Conservation (phyloP, 2,888 invertebrate species). For the Drosophila setosimentum region DNA sequence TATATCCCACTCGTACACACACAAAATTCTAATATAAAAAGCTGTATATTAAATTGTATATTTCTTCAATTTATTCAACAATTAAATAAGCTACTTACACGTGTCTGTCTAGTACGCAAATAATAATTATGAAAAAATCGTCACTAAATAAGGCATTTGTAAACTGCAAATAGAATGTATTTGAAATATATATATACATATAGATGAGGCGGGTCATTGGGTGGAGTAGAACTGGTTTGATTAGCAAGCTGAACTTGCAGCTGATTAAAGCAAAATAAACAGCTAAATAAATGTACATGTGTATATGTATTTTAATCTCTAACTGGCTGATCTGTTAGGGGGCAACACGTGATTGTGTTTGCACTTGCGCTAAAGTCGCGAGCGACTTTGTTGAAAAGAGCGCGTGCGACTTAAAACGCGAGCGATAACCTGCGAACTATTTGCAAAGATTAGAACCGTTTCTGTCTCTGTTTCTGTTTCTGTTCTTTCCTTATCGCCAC, state of each 20-base stretch:
- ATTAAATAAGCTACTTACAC: constrained; percentile 4
- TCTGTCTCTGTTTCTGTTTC: background rate
- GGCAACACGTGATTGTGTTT: constrained; percentile 67
- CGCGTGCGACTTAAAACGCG: constrained; percentile 55
- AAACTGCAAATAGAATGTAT: background rate
- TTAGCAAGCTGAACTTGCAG: constrained; percentile 12
- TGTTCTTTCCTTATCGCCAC: constrained; percentile 22
- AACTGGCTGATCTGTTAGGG: constrained; percentile 5
- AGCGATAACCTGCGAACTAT: constrained; percentile 40
- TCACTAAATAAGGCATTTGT: background rate
- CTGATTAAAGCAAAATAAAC: constrained; percentile 14
- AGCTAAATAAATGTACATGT: background rate
- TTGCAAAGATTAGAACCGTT: constrained; percentile 26
- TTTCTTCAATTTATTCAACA: background rate
- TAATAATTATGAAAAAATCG: background rate
- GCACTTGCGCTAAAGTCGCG: constrained; percentile 46
- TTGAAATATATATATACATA: background rate
- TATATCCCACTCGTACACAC: background rate
- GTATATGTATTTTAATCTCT: constrained; percentile 10
- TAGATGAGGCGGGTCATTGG: constrained; percentile 1
- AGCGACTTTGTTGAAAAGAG: constrained; percentile 21
- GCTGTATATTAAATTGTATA: too few relatives aligned
- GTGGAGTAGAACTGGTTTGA: constrained; percentile 10
- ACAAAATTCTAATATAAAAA: background rate
- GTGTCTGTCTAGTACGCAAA: constrained; percentile 4